Conservation (phyloP, 2,113 vertebrate genomes). For the Datnioides undecimradiatus region DNA sequence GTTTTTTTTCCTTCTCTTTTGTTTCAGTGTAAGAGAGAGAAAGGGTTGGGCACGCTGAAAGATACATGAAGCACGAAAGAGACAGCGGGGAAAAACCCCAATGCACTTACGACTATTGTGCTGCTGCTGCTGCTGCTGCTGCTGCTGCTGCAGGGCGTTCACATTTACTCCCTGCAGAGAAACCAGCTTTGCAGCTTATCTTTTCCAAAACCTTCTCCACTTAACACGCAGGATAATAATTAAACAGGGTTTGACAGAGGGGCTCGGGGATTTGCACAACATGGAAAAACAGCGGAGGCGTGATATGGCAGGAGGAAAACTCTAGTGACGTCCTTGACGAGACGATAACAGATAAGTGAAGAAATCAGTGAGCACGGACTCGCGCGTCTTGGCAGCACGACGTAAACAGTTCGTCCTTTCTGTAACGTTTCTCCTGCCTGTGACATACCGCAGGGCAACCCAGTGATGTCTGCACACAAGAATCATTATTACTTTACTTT, state of each 20-base stretch:
- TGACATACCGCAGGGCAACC: background rate
- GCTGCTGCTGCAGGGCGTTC: too few relatives aligned
- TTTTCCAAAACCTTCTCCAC: background rate
- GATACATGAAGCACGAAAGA: background rate
- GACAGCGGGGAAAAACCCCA: background rate
- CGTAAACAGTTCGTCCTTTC: slow-evolving; percentile 15
- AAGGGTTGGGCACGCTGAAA: slow-evolving; percentile 24
- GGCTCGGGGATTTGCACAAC: background rate
- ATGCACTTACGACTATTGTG: background rate
- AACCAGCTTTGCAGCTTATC: background rate
- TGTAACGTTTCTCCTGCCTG: background rate
- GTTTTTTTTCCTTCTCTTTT: slow-evolving; percentile 13
- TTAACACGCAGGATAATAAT: background rate
- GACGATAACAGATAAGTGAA: background rate
- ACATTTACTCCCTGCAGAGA: background rate
- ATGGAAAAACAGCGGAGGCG: background rate
- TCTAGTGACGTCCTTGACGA: accelerated
- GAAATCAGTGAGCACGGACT: too few relatives aligned
- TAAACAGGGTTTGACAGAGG: background rate
- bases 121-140: too few relatives aligned
- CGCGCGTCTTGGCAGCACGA: background rate
- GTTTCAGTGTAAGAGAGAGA: slow-evolving; percentile 2
- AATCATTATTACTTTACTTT: background rate
- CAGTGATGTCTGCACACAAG: background rate
- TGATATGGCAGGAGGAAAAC: background rate